phyloP scores from a whole-genome alignment of 2,888 invertebrate species.

The Siphonodentalium dalli region DNA sequence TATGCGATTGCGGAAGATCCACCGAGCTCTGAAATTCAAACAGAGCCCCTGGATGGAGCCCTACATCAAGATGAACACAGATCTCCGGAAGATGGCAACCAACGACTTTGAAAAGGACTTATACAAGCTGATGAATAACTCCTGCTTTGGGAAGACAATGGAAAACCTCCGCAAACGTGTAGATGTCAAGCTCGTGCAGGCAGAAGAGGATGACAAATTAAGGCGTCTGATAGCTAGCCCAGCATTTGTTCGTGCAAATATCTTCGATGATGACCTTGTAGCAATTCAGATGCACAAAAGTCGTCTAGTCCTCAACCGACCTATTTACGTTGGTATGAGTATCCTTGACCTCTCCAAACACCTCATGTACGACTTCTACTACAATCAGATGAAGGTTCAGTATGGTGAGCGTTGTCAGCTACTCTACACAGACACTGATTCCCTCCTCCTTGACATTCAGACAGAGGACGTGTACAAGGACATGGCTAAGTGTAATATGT shows the following conservation, averaged over 20 bases:
- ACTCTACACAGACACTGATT: too few relatives aligned
- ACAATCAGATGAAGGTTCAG: too few relatives aligned
- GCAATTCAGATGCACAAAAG: constrained; percentile 39
- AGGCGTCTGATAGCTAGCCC: too few relatives aligned
- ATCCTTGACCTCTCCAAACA: too few relatives aligned
- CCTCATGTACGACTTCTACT: too few relatives aligned
- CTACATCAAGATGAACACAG: constrained; percentile 48
- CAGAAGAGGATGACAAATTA: too few relatives aligned
- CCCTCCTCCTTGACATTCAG: too few relatives aligned
- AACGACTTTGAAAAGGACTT: constrained; percentile 57
- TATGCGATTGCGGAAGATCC: constrained; percentile 24
- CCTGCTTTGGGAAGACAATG: constrained; percentile 51
- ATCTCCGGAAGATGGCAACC: constrained; percentile 34
- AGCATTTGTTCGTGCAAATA: constrained; percentile 18
- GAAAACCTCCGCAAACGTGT: constrained; percentile 61
- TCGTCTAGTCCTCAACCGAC: constrained; percentile 48
- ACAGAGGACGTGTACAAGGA: too few relatives aligned
- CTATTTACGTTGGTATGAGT: constrained; percentile 61
- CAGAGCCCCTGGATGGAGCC: constrained; percentile 47
- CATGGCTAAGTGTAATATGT: too few relatives aligned
- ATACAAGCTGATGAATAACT: constrained; percentile 37
- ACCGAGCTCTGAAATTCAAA: constrained; percentile 39
- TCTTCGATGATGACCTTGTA: constrained; percentile 55
- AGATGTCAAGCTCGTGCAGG: too few relatives aligned
- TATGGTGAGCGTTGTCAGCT: too few relatives aligned